Conservation (phyloP, 2,888 invertebrate species). For the Apotomis turbidana region DNA sequence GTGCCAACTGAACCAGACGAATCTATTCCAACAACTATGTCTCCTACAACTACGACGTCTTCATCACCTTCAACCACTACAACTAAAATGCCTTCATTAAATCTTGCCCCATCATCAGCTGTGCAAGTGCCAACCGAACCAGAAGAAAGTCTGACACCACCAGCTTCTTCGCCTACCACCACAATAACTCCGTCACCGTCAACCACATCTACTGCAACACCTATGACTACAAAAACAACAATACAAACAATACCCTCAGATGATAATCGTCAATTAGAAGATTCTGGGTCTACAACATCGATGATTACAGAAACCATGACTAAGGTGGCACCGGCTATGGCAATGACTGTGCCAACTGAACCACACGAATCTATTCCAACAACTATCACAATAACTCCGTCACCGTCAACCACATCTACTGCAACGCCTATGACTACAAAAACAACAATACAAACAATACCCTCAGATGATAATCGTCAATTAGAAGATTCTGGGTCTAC, state of each 20-base stretch:
- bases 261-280: too few relatives aligned
- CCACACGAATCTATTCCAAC: slow-evolving; percentile 2
- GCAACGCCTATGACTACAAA: neutral
- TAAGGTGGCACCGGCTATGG: neutral
- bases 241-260: too few relatives aligned
- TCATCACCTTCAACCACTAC: neutral
- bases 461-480: too few relatives aligned
- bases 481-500: too few relatives aligned
- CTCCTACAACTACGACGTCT: neutral
- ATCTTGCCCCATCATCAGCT: too few relatives aligned
- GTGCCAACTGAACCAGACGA: slow-evolving; percentile 12
- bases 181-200: neutral
- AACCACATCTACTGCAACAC: neutral
- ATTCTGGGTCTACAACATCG: too few relatives aligned
- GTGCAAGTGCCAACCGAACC: neutral
- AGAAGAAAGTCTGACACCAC: neutral
- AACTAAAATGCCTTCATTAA: neutral
- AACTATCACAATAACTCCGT: neutral
- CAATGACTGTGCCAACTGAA: slow-evolving; percentile 3
- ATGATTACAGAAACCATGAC: neutral
- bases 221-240: neutral
- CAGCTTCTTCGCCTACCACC: too few relatives aligned
- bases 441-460: too few relatives aligned
- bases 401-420: neutral
- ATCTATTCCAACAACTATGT: neutral